Conservation (phyloP, 2,113 vertebrate genomes). For the Mormyrus iriodes region DNA sequence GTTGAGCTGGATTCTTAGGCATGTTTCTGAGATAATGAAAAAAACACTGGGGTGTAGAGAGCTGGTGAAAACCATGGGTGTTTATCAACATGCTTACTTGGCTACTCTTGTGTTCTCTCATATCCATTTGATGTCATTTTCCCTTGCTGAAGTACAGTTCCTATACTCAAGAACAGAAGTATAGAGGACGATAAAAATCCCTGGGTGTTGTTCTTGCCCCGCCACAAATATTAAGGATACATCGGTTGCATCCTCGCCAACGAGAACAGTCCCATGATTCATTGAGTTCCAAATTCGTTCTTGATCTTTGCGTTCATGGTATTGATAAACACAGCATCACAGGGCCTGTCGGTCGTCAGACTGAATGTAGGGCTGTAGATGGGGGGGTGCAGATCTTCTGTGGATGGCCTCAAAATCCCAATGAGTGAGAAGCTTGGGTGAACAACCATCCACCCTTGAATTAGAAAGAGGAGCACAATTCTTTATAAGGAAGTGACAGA, state of each 20-base stretch:
- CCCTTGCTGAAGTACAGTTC: neutral
- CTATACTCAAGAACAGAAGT: neutral
- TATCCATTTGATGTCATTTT: neutral
- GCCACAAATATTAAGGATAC: neutral
- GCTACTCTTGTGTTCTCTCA: neutral
- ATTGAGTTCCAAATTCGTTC: neutral
- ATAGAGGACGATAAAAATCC: neutral
- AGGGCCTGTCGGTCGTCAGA: too few relatives aligned
- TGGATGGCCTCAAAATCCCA: neutral
- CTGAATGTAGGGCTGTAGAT: neutral
- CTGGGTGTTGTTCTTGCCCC: neutral
- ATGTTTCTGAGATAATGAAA: neutral
- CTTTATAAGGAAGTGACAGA: neutral
- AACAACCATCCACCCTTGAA: neutral
- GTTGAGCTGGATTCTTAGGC: neutral
- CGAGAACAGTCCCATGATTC: neutral
- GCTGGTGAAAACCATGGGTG: neutral
- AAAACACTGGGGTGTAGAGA: neutral
- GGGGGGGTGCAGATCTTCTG: neutral
- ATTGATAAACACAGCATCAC: neutral
- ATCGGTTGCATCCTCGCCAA: neutral
- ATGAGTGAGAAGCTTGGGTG: neutral
- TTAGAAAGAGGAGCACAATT: neutral
- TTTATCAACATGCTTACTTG: neutral
- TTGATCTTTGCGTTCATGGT: neutral